These are phyloP conservation scores for Leucoraja erinaceus DNA, from an alignment of 2,113 vertebrate species.

Conservation along the genomic window DNA sequence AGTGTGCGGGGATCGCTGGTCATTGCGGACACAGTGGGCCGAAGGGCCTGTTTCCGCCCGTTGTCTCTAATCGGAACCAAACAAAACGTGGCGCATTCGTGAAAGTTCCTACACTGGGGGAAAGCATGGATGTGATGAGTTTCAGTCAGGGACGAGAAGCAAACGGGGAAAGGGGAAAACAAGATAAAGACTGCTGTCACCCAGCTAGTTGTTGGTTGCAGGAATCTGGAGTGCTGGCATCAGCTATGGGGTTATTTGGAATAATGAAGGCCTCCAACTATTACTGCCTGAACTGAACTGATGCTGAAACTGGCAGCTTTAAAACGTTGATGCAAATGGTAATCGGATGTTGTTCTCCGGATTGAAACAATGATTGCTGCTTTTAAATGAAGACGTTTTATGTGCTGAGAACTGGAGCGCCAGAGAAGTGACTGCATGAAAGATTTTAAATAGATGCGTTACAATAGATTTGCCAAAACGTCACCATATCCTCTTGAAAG, in stretches of 20 bases:
- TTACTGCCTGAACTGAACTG: background rate
- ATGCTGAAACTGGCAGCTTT: background rate
- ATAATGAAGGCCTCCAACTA: background rate
- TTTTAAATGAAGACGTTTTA: background rate
- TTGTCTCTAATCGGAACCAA: too few relatives aligned
- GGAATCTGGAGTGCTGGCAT: background rate
- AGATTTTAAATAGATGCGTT: background rate
- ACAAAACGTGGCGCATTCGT: background rate
- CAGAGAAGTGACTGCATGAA: background rate
- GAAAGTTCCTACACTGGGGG: background rate
- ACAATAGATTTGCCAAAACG: background rate
- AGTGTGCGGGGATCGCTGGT: too few relatives aligned
- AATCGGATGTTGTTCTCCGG: background rate
- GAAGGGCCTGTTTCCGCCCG: too few relatives aligned
- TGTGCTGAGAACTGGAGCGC: background rate
- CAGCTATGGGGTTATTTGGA: background rate
- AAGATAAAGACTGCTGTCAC: background rate
- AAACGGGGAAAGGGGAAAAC: background rate
- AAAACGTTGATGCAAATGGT: background rate
- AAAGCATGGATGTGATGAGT: background rate
- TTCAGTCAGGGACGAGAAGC: background rate
- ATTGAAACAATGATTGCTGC: background rate
- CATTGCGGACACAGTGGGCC: too few relatives aligned
- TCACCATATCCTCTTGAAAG: background rate
- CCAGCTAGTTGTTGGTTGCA: background rate